phyloP scores from a whole-genome alignment of 2,797 vertebrate genomes.

The Sebastes melanostomus region DNA sequence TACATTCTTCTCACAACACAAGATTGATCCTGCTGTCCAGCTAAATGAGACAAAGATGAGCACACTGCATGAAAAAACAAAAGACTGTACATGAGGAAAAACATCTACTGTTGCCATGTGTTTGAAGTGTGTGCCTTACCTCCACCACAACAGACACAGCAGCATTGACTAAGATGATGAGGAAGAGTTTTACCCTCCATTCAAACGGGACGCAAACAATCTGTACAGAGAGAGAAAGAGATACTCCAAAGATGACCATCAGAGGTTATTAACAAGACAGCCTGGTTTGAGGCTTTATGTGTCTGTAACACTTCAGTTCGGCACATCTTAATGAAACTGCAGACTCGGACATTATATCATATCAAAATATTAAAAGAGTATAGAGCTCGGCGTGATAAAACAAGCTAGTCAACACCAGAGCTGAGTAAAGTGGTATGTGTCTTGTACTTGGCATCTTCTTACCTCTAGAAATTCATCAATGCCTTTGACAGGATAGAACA shows the following conservation, averaged over 20 bases:
- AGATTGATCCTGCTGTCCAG: conserved; percentile 29
- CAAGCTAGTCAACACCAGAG: neutral
- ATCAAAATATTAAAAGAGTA: neutral
- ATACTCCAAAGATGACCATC: neutral
- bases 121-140: conserved; percentile 83
- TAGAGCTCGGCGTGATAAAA: neutral
- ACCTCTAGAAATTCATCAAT: conserved; percentile 90
- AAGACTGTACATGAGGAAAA: conserved; percentile 56
- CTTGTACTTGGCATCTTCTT: conserved; percentile 42
- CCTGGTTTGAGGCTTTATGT: neutral
- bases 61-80: conserved; percentile 69
- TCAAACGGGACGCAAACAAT: conserved; percentile 91
- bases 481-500: conserved; percentile 86
- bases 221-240: conserved; percentile 67
- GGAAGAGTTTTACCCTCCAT: conserved; percentile 88
- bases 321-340: neutral
- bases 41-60: conserved; percentile 64
- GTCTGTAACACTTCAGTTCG: neutral
- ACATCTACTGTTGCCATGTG: neutral
- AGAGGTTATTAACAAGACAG: neutral
- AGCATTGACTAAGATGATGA: conserved; percentile 87
- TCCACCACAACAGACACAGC: conserved; percentile 86
- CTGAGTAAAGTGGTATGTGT: neutral
- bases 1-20: conserved; percentile 10
- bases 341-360: neutral